Evolutionary conservation across 2,797 vertebrate genomes (phyloP).

Genomic region (Anguilla obscura): DNA sequence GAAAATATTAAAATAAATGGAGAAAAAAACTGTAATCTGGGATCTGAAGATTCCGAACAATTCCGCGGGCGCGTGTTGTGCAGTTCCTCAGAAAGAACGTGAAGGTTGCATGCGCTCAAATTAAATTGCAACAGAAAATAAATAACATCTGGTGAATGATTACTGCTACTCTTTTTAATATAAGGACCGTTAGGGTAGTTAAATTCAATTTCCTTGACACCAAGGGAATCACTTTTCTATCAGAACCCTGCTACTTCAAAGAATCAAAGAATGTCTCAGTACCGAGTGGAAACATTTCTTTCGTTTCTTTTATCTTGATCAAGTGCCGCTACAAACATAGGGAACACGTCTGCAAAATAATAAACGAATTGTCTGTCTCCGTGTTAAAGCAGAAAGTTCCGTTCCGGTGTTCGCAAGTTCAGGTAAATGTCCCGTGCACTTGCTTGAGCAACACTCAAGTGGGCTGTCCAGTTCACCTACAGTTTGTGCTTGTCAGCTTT

Average conservation of each 20-base stretch:
- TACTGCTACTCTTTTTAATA: not conserved
- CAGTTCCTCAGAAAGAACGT: not conserved
- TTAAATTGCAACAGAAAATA: not conserved
- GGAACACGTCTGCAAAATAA: not conserved
- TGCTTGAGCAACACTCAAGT: not conserved
- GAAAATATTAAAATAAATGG: slow-evolving; percentile 34
- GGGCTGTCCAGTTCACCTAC: slow-evolving; percentile 5
- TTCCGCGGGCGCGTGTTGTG: not conserved
- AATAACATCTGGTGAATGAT: not conserved
- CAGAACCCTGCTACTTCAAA: not conserved
- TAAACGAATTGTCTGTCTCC: not conserved
- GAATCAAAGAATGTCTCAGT: not conserved
- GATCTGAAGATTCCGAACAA: not conserved
- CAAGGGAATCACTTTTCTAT: not conserved
- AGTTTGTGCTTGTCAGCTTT: slow-evolving; percentile 15
- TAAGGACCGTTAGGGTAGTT: not conserved
- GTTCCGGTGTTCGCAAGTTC: slow-evolving; percentile 17
- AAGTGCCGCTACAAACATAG: not conserved
- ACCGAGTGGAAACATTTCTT: not conserved
- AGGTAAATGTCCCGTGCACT: slow-evolving; percentile 27
- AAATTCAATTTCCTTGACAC: not conserved
- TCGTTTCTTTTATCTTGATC: not conserved
- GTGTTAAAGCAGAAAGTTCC: slow-evolving; percentile 11
- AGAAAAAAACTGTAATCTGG: not conserved
- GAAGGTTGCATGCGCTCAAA: not conserved